Percentiles rank a stretch among this genome's conserved stretches.
Conservation (phyloP, 2,113 vertebrate genomes). For the Hirundichthys speculiger region DNA sequence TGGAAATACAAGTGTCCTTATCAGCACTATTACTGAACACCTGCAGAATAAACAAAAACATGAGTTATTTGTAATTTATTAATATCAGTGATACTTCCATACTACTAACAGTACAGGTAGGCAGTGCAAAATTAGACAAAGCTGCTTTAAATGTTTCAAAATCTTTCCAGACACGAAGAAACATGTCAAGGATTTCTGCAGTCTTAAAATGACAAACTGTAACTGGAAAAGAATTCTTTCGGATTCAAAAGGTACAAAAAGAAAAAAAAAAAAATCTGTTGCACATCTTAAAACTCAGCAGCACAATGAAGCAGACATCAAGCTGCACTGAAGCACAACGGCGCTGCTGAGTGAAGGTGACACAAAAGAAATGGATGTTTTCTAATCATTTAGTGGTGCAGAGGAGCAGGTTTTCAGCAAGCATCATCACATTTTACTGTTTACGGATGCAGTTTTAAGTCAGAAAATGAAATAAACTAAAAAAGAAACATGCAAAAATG, state of each 20-base stretch:
- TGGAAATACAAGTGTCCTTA: neutral
- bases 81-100: neutral
- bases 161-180: neutral
- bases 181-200: neutral
- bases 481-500: too few species aligned
- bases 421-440: too few species aligned
- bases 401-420: too few species aligned
- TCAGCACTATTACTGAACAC: neutral
- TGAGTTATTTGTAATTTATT: conserved; percentile 16
- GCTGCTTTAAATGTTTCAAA: conserved; percentile 5
- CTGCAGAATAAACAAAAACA: conserved; percentile 1
- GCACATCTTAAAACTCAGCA: neutral
- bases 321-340: neutral
- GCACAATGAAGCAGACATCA: neutral
- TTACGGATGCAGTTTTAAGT: too few species aligned
- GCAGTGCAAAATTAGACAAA: conserved; percentile 18
- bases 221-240: neutral
- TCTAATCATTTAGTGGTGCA: neutral
- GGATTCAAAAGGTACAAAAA: neutral
- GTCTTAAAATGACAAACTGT: neutral
- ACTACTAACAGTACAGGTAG: neutral
- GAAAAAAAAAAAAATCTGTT: neutral
- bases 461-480: too few species aligned
- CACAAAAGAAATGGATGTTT: neutral
- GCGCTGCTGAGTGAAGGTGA: neutral